These are phyloP conservation scores for Tyto alba DNA, from an alignment of 2,113 vertebrate species.

Conservation along the genomic window DNA sequence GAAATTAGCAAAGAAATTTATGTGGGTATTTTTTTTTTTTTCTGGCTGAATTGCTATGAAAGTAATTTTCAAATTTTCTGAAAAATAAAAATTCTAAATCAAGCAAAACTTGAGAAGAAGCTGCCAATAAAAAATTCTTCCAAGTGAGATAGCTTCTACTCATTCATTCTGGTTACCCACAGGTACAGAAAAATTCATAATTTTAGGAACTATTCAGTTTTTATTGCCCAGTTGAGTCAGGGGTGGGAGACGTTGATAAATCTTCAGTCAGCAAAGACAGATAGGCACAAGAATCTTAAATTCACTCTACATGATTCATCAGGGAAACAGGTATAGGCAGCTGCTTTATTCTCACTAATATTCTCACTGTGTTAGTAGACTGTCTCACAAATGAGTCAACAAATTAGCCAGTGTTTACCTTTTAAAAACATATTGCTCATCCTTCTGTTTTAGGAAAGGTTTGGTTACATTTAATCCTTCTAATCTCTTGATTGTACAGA, in stretches of 20 bases:
- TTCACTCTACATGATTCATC: neutral
- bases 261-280: neutral
- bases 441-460: neutral
- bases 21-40: neutral
- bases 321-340: neutral
- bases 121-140: neutral
- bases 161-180: neutral
- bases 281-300: neutral
- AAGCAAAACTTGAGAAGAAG: neutral
- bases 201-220: neutral
- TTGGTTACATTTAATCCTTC: slow-evolving; percentile 2
- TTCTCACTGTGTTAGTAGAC: neutral
- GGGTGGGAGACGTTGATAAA: neutral
- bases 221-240: neutral
- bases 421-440: neutral
- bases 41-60: neutral
- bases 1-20: neutral
- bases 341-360: neutral
- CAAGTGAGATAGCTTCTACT: neutral
- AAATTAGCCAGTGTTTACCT: neutral
- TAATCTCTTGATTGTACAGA: slow-evolving; percentile 7
- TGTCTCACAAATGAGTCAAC: neutral
- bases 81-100: neutral
- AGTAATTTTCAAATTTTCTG: neutral
- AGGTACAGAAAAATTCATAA: neutral